Conservation (phyloP, 1,140 invertebrate genomes). For the Leptonema lineaticorne region DNA sequence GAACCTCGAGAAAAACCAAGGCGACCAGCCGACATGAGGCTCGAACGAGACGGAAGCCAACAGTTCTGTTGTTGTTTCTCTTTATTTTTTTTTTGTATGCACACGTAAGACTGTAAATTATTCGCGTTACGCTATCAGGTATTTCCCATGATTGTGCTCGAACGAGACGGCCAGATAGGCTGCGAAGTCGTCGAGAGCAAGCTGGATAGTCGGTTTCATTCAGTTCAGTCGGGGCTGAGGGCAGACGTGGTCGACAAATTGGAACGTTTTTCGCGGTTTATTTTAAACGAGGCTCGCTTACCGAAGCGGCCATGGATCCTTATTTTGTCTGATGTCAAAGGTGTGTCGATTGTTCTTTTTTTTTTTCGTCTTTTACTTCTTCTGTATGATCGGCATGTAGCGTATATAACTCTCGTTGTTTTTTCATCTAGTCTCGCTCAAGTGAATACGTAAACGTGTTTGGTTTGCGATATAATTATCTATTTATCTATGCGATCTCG, state of each 20-base stretch:
- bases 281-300: not conserved
- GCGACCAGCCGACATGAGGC: constrained; percentile 29
- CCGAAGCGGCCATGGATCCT: constrained; percentile 26
- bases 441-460: too few relatives aligned
- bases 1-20: constrained; percentile 35
- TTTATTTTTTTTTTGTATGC: constrained; percentile 31
- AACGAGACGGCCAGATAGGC: constrained; percentile 35
- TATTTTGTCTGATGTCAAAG: constrained; percentile 24
- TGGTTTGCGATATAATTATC: too few relatives aligned
- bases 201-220: constrained; percentile 25
- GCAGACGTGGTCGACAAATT: constrained; percentile 36
- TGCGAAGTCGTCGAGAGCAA: constrained; percentile 21
- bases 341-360: constrained; percentile 7
- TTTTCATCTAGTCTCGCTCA: too few relatives aligned
- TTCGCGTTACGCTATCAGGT: constrained; percentile 41
- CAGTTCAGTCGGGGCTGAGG: constrained; percentile 37
- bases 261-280: constrained; percentile 10
- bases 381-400: too few relatives aligned
- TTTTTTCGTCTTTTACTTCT: too few relatives aligned
- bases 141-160: constrained; percentile 43
- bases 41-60: constrained; percentile 28
- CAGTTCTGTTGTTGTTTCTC: not conserved
- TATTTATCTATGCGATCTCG: too few relatives aligned
- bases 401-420: too few relatives aligned
- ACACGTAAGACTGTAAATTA: constrained; percentile 38